These are phyloP conservation scores for Calliopum simillimum DNA, from an alignment of 2,888 invertebrate genomes.

Conservation along the genomic window DNA sequence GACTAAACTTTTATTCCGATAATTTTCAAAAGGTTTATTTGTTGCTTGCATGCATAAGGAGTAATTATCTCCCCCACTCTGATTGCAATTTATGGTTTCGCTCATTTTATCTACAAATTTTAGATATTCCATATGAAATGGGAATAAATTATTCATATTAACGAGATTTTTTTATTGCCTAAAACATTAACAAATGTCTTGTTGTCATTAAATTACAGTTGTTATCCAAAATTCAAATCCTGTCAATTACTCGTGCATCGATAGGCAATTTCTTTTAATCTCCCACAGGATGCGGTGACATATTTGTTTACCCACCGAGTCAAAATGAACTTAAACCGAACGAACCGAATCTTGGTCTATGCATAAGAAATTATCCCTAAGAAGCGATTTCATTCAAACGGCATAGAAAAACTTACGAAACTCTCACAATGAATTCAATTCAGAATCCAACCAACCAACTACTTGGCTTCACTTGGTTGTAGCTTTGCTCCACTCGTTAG, in stretches of 20 bases:
- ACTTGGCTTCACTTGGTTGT: constrained; percentile 38
- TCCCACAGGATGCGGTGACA: neutral
- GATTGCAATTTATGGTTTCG: too few species aligned
- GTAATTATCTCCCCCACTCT: too few species aligned
- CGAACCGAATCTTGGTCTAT: constrained; percentile 24
- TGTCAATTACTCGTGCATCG: constrained; percentile 37
- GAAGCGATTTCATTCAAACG: neutral
- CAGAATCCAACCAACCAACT: constrained; percentile 3
- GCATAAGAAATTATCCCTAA: neutral
- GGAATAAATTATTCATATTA: too few species aligned
- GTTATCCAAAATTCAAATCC: constrained; percentile 45
- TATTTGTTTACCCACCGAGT: constrained; percentile 5
- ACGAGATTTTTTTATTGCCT: neutral
- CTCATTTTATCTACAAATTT: too few species aligned
- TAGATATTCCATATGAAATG: too few species aligned
- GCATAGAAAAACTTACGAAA: neutral
- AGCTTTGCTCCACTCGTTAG: neutral
- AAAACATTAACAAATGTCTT: neutral
- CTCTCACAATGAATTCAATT: neutral
- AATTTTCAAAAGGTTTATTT: too few species aligned
- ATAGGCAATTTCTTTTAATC: constrained; percentile 29
- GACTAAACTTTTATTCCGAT: too few species aligned
- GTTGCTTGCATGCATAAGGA: too few species aligned
- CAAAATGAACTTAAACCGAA: constrained; percentile 32
- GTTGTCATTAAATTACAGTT: neutral